Conservation (phyloP, 64 coral and sea anemone species). For the Dendrophyllia cribrosa region DNA sequence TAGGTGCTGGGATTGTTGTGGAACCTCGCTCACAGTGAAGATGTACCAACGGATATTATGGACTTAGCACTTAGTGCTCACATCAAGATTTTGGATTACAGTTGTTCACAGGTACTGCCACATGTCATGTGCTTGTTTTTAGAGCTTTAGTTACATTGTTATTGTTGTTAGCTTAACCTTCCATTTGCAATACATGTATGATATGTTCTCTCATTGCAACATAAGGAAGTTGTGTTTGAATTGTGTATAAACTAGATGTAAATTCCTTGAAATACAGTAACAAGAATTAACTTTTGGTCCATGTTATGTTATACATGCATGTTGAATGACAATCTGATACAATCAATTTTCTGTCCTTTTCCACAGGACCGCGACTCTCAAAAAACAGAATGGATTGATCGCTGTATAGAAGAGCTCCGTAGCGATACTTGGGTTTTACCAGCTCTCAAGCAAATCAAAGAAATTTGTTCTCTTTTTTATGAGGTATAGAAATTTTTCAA, state of each 20-base stretch:
- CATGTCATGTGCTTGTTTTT: background rate
- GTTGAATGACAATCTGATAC: too few species aligned
- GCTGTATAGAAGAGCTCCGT: slow-evolving; percentile 98
- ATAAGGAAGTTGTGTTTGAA: too few species aligned
- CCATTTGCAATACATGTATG: too few species aligned
- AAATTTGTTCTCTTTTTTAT: slow-evolving; percentile 99
- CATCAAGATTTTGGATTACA: slow-evolving; percentile 99
- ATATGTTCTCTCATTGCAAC: too few species aligned
- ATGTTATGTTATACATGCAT: too few species aligned
- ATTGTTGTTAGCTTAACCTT: background rate
- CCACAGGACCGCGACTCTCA: slow-evolving; percentile 97
- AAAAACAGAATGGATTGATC: slow-evolving; percentile 98
- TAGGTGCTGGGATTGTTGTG: slow-evolving; percentile 97
- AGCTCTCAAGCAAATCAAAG: slow-evolving; percentile 97
- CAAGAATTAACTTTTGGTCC: too few species aligned
- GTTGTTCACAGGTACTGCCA: slow-evolving; percentile 91
- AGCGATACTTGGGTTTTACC: slow-evolving; percentile 99
- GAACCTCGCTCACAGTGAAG: slow-evolving; percentile 97
- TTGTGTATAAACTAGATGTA: too few species aligned
- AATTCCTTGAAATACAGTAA: too few species aligned
- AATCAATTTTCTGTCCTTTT: background rate
- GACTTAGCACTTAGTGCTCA: slow-evolving; percentile 95
- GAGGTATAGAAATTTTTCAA: slow-evolving; percentile 51
- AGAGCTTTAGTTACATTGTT: background rate
- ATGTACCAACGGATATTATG: slow-evolving; percentile 99